Conservation (phyloP, 2,113 vertebrate genomes). For the Galbula dea region DNA sequence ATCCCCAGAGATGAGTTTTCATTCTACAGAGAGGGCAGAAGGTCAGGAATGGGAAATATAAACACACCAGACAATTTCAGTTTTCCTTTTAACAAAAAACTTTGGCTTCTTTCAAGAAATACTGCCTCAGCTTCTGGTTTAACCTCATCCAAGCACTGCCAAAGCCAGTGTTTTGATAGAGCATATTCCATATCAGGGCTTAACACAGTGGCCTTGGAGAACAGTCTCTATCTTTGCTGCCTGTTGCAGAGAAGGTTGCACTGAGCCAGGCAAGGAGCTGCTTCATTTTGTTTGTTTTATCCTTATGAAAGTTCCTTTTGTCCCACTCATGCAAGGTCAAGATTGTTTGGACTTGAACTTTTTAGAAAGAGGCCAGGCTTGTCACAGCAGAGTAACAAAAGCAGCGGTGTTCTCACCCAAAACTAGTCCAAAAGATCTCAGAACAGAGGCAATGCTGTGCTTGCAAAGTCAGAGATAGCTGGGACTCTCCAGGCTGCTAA, state of each 20-base stretch:
- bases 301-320: not conserved
- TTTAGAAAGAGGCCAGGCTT: not conserved
- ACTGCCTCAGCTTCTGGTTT: not conserved
- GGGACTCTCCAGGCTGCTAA: not conserved
- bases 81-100: not conserved
- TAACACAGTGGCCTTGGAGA: fast-evolving
- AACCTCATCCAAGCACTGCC: not conserved
- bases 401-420: not conserved
- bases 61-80: not conserved
- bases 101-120: not conserved
- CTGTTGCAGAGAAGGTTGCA: not conserved
- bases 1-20: not conserved
- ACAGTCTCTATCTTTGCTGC: not conserved
- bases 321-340: not conserved
- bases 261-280: not conserved
- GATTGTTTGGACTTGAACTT: not conserved
- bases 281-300: not conserved
- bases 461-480: not conserved
- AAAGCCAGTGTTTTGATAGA: not conserved
- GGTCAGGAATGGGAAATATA: not conserved
- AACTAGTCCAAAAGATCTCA: fast-evolving
- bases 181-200: not conserved
- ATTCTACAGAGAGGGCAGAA: not conserved
- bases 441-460: not conserved
- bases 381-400: not conserved